These are phyloP conservation scores for Coracopsis vasa DNA, from an alignment of 2,113 vertebrate species.

Conservation along the genomic window DNA sequence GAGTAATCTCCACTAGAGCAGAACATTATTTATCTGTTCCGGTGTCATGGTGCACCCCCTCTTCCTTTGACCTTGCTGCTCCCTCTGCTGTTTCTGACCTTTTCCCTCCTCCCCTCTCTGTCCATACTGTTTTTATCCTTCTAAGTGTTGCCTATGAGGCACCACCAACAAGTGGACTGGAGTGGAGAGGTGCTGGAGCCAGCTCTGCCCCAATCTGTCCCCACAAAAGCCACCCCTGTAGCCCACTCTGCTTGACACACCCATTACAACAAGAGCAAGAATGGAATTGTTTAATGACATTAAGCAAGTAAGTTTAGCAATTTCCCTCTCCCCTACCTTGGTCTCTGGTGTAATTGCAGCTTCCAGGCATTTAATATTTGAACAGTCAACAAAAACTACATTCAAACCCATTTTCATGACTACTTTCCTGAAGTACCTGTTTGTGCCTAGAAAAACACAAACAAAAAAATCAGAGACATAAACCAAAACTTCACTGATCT, in stretches of 20 bases:
- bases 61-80: fast-evolving
- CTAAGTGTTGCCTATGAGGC: neutral
- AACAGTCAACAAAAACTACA: conserved; percentile 83
- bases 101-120: neutral
- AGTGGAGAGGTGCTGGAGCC: fast-evolving
- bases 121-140: neutral
- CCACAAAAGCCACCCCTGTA: neutral
- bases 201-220: neutral
- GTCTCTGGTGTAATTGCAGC: conserved; percentile 87
- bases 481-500: neutral
- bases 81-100: neutral
- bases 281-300: neutral
- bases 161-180: neutral
- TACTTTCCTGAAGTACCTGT: conserved; percentile 84
- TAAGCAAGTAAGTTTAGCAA: neutral
- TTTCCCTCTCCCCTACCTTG: conserved; percentile 76
- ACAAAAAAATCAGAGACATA: neutral
- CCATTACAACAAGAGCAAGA: neutral
- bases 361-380: conserved; percentile 77
- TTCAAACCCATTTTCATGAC: conserved; percentile 79
- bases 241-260: neutral
- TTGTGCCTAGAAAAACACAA: conserved; percentile 78
- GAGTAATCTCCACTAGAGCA: neutral
- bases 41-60: neutral
- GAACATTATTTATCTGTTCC: neutral